Conservation (phyloP, 2,888 invertebrate genomes). For the Drosophila hamatofila region DNA sequence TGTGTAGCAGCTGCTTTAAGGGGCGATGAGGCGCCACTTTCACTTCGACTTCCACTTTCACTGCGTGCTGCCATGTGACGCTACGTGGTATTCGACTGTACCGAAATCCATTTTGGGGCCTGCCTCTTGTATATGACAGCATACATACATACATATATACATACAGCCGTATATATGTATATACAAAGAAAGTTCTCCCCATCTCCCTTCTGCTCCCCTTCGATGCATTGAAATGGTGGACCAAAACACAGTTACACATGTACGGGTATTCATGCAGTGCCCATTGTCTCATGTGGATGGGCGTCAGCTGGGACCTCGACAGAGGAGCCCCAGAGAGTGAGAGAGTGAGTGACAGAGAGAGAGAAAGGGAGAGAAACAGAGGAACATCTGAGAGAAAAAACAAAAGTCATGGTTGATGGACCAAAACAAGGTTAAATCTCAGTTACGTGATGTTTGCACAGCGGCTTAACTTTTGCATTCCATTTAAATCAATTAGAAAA, state of each 20-base stretch:
- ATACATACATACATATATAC: constrained; percentile 10
- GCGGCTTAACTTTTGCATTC: constrained; percentile 19
- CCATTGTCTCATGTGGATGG: constrained; percentile 46
- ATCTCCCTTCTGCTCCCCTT: neutral
- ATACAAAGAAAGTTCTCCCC: constrained; percentile 39
- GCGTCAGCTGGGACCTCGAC: constrained; percentile 47
- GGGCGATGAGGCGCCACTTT: constrained; percentile 55
- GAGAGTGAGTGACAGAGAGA: neutral
- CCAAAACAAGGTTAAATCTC: constrained; percentile 70
- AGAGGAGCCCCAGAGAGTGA: constrained; percentile 17
- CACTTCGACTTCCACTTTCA: constrained; percentile 74
- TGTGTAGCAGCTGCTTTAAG: constrained; percentile 67
- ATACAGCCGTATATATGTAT: constrained; percentile 1
- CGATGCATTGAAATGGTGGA: constrained; percentile 70
- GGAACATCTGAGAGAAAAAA: constrained; percentile 23
- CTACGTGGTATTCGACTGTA: constrained; percentile 59
- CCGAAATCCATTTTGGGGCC: constrained; percentile 44
- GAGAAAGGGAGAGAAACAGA: neutral
- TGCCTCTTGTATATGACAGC: constrained; percentile 8
- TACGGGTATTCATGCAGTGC: constrained; percentile 55
- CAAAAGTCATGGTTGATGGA: constrained; percentile 38
- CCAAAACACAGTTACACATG: constrained; percentile 66
- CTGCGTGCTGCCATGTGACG: constrained; percentile 62
- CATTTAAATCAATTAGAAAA: constrained; percentile 31
- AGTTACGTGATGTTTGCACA: constrained; percentile 59